Evolutionary conservation across 1,140 invertebrate genomes (phyloP).

Genomic region (Ooceraea biroi): DNA sequence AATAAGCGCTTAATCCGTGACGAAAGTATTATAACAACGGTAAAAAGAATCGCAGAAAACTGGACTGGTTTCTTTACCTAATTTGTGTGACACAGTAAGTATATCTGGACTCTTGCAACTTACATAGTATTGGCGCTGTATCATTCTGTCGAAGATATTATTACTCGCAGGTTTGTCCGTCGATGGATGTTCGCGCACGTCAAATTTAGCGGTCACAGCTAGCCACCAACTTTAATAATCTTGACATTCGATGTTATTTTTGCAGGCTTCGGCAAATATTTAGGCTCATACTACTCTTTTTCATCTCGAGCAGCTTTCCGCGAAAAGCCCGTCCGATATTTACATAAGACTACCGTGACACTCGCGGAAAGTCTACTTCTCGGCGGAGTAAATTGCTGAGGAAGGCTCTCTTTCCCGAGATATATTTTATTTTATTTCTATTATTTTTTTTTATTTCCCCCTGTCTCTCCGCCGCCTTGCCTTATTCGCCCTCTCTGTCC

Average conservation of each 20-base stretch:
- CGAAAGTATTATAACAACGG: conserved; percentile 18
- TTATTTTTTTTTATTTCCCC: neutral
- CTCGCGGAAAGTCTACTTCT: conserved; percentile 38
- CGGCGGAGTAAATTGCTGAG: conserved; percentile 50
- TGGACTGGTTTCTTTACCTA: neutral
- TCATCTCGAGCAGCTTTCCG: neutral
- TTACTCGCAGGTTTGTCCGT: neutral
- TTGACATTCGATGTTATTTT: conserved; percentile 24
- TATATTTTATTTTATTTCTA: conserved; percentile 47
- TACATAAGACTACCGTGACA: conserved; percentile 29
- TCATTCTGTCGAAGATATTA: neutral
- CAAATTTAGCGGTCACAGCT: neutral
- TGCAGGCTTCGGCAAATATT: conserved; percentile 14
- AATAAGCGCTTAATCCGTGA: conserved; percentile 29
- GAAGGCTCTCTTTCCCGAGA: conserved; percentile 41
- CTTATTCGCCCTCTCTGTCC: conserved; percentile 35
- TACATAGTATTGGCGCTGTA: too few species aligned
- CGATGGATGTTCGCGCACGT: neutral
- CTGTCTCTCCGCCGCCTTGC: neutral
- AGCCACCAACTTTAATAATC: neutral
- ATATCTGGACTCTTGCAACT: too few species aligned
- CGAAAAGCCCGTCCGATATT: conserved; percentile 35
- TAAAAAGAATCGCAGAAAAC: neutral
- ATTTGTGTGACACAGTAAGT: neutral
- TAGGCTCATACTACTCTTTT: conserved; percentile 2